Percentiles rank a stretch among this genome's conserved stretches.
These are phyloP conservation scores for Nerophis lumbriciformis DNA, from an alignment of 2,113 vertebrate species.

Conservation along the genomic window DNA sequence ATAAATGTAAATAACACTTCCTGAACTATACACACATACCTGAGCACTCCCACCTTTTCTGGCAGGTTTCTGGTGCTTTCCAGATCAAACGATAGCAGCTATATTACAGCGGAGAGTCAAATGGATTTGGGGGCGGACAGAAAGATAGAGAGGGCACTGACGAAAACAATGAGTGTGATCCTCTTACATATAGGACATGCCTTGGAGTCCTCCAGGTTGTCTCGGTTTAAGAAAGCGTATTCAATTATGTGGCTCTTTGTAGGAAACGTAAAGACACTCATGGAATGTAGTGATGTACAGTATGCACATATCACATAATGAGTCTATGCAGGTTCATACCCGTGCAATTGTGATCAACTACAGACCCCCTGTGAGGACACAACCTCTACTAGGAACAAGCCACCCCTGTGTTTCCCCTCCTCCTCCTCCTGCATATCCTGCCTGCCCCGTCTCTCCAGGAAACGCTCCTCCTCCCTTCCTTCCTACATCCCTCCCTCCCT, in stretches of 20 bases:
- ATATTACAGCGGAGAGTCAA: conserved; percentile 61
- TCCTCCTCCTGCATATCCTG: conserved; percentile 65
- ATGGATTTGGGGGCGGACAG: conserved; percentile 34
- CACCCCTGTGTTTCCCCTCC: conserved; percentile 60
- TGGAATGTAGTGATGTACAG: conserved; percentile 17
- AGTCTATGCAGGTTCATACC: too few relatives aligned
- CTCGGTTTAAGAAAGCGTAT: conserved; percentile 39
- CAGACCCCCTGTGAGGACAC: conserved; percentile 53
- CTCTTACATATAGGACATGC: conserved; percentile 47
- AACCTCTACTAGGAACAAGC: conserved; percentile 64
- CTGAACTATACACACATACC: conserved; percentile 16
- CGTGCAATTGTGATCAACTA: conserved; percentile 12
- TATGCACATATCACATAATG: too few relatives aligned
- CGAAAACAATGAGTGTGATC: conserved; percentile 36
- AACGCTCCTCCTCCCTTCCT: conserved; percentile 62
- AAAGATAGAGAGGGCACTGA: conserved; percentile 38
- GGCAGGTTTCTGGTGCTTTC: conserved; percentile 66
- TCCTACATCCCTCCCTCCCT: conserved; percentile 47
- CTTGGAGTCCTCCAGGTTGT: conserved; percentile 40
- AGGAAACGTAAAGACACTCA: conserved; percentile 8
- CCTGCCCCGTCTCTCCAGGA: conserved; percentile 65
- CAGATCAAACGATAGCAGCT: conserved; percentile 71
- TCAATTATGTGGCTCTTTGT: conserved; percentile 41
- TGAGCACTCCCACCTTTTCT: conserved; percentile 46
- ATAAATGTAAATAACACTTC: conserved; percentile 42